Percentiles rank a stretch among this genome's conserved stretches.
Conservation (phyloP, 1,140 invertebrate genomes). For the Sycobia sp. region DNA sequence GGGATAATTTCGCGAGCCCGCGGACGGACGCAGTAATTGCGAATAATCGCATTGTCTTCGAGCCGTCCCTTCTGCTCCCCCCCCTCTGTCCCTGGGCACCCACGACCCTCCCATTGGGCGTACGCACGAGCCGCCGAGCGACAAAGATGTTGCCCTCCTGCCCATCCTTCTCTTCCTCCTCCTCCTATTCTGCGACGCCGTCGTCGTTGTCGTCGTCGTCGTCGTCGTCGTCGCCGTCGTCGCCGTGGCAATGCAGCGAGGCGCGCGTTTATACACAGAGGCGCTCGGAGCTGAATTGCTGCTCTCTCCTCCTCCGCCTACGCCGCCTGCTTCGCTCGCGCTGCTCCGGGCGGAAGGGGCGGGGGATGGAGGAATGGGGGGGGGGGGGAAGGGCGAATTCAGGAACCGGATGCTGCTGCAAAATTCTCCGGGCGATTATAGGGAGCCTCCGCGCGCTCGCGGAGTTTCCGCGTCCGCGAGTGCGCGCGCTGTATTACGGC, state of each 20-base stretch:
- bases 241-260: not conserved
- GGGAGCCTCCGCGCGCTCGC: constrained; percentile 36
- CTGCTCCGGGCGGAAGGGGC: too few relatives aligned
- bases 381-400: constrained; percentile 47
- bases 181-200: not conserved
- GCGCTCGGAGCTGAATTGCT: too few relatives aligned
- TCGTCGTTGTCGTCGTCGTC: not conserved
- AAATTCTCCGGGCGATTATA: constrained; percentile 48
- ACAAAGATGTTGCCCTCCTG: constrained; percentile 26
- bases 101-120: constrained; percentile 5
- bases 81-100: not conserved
- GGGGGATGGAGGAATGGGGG: too few relatives aligned
- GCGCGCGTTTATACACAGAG: not conserved
- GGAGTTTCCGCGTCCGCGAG: not conserved
- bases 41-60: constrained; percentile 64
- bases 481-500: too few relatives aligned
- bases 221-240: not conserved
- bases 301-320: not conserved
- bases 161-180: too few relatives aligned
- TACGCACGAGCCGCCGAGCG: constrained; percentile 24
- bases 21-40: constrained; percentile 60
- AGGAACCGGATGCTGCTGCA: constrained; percentile 40
- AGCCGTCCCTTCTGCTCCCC: constrained; percentile 30
- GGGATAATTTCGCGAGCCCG: constrained; percentile 56
- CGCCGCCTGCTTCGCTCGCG: constrained; percentile 3